Conservation (phyloP, 2,113 vertebrate genomes). For the Oreocharis arfaki region DNA sequence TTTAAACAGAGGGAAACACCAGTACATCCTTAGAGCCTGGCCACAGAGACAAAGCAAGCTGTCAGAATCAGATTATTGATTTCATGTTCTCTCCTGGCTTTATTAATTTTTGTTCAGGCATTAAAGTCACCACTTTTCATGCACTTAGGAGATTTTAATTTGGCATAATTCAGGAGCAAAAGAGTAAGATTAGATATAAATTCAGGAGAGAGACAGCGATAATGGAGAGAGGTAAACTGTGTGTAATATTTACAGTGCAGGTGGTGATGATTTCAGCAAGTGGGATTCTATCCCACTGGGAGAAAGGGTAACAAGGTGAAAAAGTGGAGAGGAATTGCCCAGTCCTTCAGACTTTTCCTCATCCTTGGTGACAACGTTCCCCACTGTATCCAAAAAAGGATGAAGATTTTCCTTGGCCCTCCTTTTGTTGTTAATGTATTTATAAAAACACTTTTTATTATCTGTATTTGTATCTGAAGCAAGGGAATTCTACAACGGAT, state of each 20-base stretch:
- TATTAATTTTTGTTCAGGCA: slow-evolving; percentile 46
- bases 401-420: neutral
- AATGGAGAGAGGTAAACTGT: neutral
- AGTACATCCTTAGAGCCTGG: slow-evolving; percentile 34
- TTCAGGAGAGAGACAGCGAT: neutral
- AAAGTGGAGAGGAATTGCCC: neutral
- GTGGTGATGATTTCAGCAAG: neutral
- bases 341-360: neutral
- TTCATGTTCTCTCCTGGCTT: slow-evolving; percentile 46
- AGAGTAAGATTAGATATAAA: neutral
- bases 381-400: neutral
- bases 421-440: neutral
- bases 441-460: neutral
- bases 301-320: neutral
- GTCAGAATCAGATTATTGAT: slow-evolving; percentile 59
- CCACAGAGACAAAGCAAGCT: slow-evolving; percentile 52
- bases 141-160: slow-evolving; percentile 24
- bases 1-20: slow-evolving; percentile 56
- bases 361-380: neutral
- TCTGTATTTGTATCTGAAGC: neutral
- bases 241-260: neutral
- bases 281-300: neutral
- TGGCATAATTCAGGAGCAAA: neutral
- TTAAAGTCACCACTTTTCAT: slow-evolving; percentile 37
- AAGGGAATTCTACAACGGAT: neutral